Evolutionary conservation across 2,797 vertebrate genomes (phyloP), one percentile per base, ranked within the genome.

Genomic region (Lateolabrax maculatus): DNA sequence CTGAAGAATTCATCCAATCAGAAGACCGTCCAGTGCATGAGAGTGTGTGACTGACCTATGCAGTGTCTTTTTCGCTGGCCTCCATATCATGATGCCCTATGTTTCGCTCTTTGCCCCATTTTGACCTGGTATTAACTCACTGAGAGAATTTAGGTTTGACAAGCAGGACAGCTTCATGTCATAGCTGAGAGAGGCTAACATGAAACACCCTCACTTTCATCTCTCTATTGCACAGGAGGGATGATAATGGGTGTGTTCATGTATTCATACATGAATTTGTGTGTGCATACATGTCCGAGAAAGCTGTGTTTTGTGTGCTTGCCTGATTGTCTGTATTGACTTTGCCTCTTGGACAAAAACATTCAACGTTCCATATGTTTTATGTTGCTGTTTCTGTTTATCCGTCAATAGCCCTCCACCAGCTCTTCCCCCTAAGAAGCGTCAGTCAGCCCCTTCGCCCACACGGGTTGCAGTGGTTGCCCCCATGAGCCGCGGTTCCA

Each of bases 401-500:
- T 87, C 63, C 55, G 2, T 68, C 44, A 3, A 63, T 88, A 97
- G 95, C 84, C 97, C 97, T 79, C 96, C 97, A 21, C 98, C 98
- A 41, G 97, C 98, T 8, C 79, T 99, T 77, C 98, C 98, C 4
- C 98, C 98, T 25, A 99, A 99, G 93, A 99, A 99, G 72, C 96
- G 98, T 1, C 97, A 98, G 93, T 99, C 98, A 0, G 97, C 97
- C 0, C 96, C 97, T 2, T 99, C 98, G n/a, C 98, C 98, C 0
- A 99, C 98, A 1, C 95, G 98, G 16, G 97, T 99, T 68, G 98
- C 98, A 0, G 96, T 99, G 3, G 98, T 99, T 16, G 96, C 98
- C 15, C 98, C 98, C 7, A 99, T 99, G 97, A 99, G 97, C 81
- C 96, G 98, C 1, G 98, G 98, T 39, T 97, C 97, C 90, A 98